These are phyloP conservation scores for Nowickia ferox DNA, from an alignment of 2,888 invertebrate genomes.

Conservation along the genomic window DNA sequence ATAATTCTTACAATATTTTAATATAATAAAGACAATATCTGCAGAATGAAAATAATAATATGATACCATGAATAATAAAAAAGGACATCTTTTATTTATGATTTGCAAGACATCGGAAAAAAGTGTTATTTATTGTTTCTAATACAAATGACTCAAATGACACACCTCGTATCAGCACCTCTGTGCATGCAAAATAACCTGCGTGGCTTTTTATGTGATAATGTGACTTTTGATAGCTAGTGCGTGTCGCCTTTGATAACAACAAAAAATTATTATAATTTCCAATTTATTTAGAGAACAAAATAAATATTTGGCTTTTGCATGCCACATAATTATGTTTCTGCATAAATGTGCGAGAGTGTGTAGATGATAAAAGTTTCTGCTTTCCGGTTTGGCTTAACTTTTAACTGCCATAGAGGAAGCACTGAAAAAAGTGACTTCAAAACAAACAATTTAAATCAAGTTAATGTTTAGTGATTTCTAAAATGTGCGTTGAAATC, in stretches of 20 bases:
- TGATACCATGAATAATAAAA: too few relatives aligned
- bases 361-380: slow-evolving; percentile 62
- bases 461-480: slow-evolving; percentile 23
- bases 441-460: slow-evolving; percentile 32
- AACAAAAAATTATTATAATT: not conserved
- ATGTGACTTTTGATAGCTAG: slow-evolving; percentile 72
- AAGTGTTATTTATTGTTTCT: too few relatives aligned
- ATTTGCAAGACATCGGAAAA: too few relatives aligned
- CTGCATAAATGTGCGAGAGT: slow-evolving; percentile 16
- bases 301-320: slow-evolving; percentile 37
- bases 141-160: not conserved
- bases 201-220: slow-evolving; percentile 69
- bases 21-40: too few relatives aligned
- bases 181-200: not conserved
- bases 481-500: not conserved
- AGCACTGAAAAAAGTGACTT: slow-evolving; percentile 10
- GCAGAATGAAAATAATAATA: too few relatives aligned
- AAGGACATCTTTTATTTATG: too few relatives aligned
- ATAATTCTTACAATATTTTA: too few relatives aligned
- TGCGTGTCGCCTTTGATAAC: slow-evolving; percentile 71
- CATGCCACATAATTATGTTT: not conserved
- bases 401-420: slow-evolving; percentile 47
- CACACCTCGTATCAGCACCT: not conserved
- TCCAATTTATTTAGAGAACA: slow-evolving; percentile 35
- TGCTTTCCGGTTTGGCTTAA: slow-evolving; percentile 58